These are phyloP conservation scores for Pachliopta kotzebuea DNA, from an alignment of 2,888 invertebrate genomes.

Conservation along the genomic window DNA sequence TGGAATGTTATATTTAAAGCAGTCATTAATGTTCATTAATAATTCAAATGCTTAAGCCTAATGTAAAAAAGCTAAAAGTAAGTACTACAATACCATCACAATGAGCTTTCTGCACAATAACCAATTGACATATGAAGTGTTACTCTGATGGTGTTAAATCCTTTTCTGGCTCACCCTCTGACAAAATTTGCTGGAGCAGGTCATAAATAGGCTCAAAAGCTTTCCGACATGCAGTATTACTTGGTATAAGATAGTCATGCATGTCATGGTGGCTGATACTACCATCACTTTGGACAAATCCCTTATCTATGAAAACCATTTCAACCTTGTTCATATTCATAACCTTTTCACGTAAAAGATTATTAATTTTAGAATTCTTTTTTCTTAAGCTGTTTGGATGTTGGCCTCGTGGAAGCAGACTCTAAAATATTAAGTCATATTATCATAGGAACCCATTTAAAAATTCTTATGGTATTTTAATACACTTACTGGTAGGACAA, in stretches of 20 bases:
- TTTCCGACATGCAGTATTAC: constrained; percentile 92
- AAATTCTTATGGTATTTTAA: constrained; percentile 3
- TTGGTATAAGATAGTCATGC: constrained; percentile 94
- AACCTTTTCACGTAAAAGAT: constrained; percentile 83
- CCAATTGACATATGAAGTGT: constrained; percentile 39
- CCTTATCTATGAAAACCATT: constrained; percentile 89
- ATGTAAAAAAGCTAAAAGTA: constrained; percentile 73
- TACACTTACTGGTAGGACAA: constrained; percentile 90
- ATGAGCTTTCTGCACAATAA: constrained; percentile 65
- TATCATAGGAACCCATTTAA: neutral
- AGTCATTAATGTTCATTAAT: constrained; percentile 37
- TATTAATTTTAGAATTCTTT: constrained; percentile 88
- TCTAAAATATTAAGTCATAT: constrained; percentile 78
- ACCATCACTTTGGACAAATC: constrained; percentile 88
- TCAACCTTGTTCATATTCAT: constrained; percentile 85
- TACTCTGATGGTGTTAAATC: constrained; percentile 87
- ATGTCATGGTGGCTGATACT: constrained; percentile 94
- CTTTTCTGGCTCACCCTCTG: constrained; percentile 87
- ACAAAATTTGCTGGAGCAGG: constrained; percentile 87
- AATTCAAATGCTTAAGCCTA: constrained; percentile 56
- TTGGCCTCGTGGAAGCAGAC: constrained; percentile 93
- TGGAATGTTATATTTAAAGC: constrained; percentile 69
- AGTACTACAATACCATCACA: constrained; percentile 74
- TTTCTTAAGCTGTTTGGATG: constrained; percentile 90
- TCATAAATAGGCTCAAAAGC: constrained; percentile 93